Evolutionary conservation across 2,113 vertebrate species (phyloP).

Genomic region (Datnioides undecimradiatus): DNA sequence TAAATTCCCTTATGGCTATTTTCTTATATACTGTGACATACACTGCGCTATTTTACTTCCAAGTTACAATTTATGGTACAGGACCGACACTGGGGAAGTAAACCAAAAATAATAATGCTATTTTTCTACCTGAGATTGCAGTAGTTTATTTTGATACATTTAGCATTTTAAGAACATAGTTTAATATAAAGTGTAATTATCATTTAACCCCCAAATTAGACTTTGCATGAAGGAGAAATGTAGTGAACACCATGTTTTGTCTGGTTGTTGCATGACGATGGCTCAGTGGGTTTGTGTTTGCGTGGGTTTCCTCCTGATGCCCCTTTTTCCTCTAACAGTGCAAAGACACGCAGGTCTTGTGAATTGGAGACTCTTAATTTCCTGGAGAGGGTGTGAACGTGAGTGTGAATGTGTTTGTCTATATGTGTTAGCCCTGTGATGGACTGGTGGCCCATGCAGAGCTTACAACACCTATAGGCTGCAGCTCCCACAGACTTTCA

Average conservation of each 20-base stretch:
- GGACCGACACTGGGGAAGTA: background rate
- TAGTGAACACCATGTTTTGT: background rate
- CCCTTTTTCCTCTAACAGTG: constrained; percentile 6
- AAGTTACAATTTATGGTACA: background rate
- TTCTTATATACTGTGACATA: constrained; percentile 4
- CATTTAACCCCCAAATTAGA: background rate
- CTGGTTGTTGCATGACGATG: background rate
- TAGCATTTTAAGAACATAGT: background rate
- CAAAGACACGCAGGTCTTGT: constrained; percentile 20
- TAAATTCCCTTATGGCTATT: constrained; percentile 11
- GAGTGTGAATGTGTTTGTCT: constrained; percentile 18
- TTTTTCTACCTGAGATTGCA: background rate
- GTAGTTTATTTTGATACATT: background rate
- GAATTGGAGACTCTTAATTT: constrained; percentile 17
- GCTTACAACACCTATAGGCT: background rate
- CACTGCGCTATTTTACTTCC: background rate
- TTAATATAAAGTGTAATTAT: constrained; percentile 1
- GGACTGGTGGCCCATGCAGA: constrained; percentile 13
- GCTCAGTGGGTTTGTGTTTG: background rate
- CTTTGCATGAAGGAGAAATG: constrained; percentile 5
- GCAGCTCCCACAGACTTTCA: background rate
- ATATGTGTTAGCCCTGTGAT: constrained; percentile 19
- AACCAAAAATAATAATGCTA: background rate
- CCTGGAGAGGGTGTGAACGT: constrained; percentile 11
- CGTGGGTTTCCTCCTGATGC: constrained; percentile 7